A percentile compares a stretch with the other conserved stretches of the same genome.
Evolutionary conservation across 37 sponge, comb jelly and placozoan species (phyloP).

Genomic region (Cladorhizidae sp.): DNA sequence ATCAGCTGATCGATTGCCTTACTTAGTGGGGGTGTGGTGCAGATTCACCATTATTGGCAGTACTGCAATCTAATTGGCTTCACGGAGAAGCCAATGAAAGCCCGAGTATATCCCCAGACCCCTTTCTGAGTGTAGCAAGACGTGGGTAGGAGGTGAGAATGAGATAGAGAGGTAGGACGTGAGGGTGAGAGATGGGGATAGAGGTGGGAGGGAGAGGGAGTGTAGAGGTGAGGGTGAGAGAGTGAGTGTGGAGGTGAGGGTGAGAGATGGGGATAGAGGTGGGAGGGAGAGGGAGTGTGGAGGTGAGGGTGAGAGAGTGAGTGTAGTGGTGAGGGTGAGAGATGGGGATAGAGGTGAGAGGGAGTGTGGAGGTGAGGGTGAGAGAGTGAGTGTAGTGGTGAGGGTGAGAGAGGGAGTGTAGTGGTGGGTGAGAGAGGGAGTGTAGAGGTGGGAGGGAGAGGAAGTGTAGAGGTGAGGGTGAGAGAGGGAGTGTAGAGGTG

Average conservation of each 20-base stretch:
- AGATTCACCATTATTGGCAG: too few species aligned
- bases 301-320: too few species aligned
- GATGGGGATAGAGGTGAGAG: not conserved
- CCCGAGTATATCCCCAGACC: too few species aligned
- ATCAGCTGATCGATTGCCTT: too few species aligned
- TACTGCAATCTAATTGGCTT: too few species aligned
- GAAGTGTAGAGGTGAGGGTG: constrained; percentile 17
- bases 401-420: not conserved
- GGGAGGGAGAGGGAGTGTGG: constrained; percentile 3
- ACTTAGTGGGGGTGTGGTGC: too few species aligned
- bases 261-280: not conserved
- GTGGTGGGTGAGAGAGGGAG: not conserved
- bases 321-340: too few species aligned
- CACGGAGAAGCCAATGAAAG: too few species aligned
- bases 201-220: constrained; percentile 6
- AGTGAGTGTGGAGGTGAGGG: constrained; percentile 14
- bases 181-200: not conserved
- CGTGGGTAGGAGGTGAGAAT: too few species aligned
- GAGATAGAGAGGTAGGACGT: too few species aligned
- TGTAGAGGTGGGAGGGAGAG: constrained; percentile 7
- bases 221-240: constrained; percentile 4
- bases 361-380: constrained; percentile 3
- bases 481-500: constrained; percentile 44
- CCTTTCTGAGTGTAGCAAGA: too few species aligned
- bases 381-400: constrained; percentile 17